phyloP scores from a whole-genome alignment of 2,797 vertebrate species.

The Pteropus rufus region DNA sequence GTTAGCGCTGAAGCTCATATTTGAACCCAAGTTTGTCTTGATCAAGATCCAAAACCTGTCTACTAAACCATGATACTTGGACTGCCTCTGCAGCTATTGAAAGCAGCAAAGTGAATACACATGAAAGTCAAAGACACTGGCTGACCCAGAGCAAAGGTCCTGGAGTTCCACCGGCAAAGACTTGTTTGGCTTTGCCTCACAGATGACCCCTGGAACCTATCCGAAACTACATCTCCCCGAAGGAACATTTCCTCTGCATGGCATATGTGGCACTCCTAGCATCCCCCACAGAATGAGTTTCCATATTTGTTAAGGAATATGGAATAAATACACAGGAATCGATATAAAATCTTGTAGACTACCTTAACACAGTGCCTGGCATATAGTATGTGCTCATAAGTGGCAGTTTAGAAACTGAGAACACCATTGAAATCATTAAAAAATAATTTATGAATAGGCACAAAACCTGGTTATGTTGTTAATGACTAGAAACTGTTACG shows the following conservation, averaged over 20 bases:
- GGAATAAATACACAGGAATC: not conserved
- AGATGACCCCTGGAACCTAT: not conserved
- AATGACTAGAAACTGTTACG: constrained; percentile 23
- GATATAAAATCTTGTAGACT: not conserved
- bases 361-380: not conserved
- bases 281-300: not conserved
- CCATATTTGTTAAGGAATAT: not conserved
- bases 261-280: not conserved
- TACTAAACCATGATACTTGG: not conserved
- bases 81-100: not conserved
- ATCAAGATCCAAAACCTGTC: not conserved
- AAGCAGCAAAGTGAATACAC: not conserved
- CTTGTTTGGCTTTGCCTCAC: not conserved
- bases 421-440: not conserved
- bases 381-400: not conserved
- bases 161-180: not conserved
- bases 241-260: not conserved
- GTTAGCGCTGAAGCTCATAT: not conserved
- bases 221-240: not conserved
- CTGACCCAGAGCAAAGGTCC: not conserved
- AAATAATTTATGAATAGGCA: not conserved
- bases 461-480: not conserved
- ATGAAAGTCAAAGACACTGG: not conserved
- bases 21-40: not conserved
- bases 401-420: not conserved